Evolutionary conservation across 2,888 invertebrate species (phyloP).

Genomic region (Mesoligia furuncula): DNA sequence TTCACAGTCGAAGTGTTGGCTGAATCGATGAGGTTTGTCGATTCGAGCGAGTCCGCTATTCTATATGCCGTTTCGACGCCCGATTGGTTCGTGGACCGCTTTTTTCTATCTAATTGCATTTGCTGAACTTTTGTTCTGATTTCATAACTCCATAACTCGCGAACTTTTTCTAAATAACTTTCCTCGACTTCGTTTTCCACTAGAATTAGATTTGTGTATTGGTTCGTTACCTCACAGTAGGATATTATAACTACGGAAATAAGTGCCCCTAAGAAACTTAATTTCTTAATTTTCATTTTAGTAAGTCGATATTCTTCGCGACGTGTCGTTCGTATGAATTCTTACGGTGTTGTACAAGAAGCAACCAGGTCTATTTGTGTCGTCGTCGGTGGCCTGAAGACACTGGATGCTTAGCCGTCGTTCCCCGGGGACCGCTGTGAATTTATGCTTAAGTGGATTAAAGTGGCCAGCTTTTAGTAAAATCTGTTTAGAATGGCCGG

Average conservation of each 20-base stretch:
- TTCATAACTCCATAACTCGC: slow-evolving; percentile 59
- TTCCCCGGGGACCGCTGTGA: slow-evolving; percentile 80
- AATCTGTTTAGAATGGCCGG: slow-evolving; percentile 77
- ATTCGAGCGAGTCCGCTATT: slow-evolving; percentile 64
- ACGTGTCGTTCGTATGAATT: slow-evolving; percentile 80
- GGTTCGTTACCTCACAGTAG: slow-evolving; percentile 65
- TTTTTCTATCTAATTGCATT: slow-evolving; percentile 65
- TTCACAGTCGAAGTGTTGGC: slow-evolving; percentile 68
- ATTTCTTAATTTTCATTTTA: slow-evolving; percentile 73
- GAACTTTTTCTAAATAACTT: slow-evolving; percentile 55
- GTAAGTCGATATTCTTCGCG: slow-evolving; percentile 56
- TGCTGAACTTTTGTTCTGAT: slow-evolving; percentile 53
- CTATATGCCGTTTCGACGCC: slow-evolving; percentile 63
- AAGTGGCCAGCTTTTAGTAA: slow-evolving; percentile 83
- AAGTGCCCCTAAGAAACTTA: slow-evolving; percentile 69
- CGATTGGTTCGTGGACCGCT: slow-evolving; percentile 64
- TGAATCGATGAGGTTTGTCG: slow-evolving; percentile 67
- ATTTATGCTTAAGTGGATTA: slow-evolving; percentile 87
- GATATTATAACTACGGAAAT: slow-evolving; percentile 72
- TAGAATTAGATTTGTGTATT: slow-evolving; percentile 46
- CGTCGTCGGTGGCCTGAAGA: slow-evolving; percentile 72
- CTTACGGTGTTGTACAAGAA: slow-evolving; percentile 75
- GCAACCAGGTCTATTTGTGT: slow-evolving; percentile 69
- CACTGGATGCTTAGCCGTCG: slow-evolving; percentile 72
- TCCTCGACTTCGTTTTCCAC: slow-evolving; percentile 48